Percentiles rank a stretch among this genome's conserved stretches.
These are phyloP conservation scores for Tachina grossa DNA, from an alignment of 2,888 invertebrate species.

Conservation along the genomic window DNA sequence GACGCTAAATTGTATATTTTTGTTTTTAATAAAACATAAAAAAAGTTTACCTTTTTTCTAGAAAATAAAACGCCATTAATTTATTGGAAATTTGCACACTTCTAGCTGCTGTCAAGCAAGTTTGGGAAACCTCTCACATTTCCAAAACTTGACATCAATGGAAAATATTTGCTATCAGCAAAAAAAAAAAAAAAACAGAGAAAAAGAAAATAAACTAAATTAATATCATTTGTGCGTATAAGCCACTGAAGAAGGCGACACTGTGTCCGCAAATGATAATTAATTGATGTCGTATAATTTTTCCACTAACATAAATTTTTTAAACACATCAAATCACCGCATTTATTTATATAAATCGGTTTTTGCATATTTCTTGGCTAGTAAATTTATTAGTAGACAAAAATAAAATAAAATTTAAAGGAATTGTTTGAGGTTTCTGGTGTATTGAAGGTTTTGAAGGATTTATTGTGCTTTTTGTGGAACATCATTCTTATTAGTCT, in stretches of 20 bases:
- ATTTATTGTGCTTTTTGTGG: too few relatives aligned
- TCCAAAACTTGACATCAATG: slow-evolving; percentile 32
- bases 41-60: too few relatives aligned
- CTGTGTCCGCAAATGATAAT: slow-evolving; percentile 69
- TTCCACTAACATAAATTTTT: slow-evolving; percentile 69
- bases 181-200: slow-evolving; percentile 12
- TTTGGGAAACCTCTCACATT: slow-evolving; percentile 51
- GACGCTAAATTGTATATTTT: too few relatives aligned
- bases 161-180: slow-evolving; percentile 21
- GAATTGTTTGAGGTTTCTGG: too few relatives aligned
- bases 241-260: slow-evolving; percentile 72
- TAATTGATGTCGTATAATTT: slow-evolving; percentile 71
- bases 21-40: too few relatives aligned
- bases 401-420: too few relatives aligned
- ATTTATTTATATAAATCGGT: slow-evolving; percentile 63
- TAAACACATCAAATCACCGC: slow-evolving; percentile 68
- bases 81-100: slow-evolving; percentile 32
- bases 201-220: slow-evolving; percentile 42
- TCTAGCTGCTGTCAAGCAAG: background rate
- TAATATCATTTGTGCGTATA: slow-evolving; percentile 64
- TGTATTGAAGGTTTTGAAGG: too few relatives aligned
- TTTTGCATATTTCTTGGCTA: slow-evolving; percentile 33
- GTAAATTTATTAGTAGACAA: slow-evolving; percentile 23
- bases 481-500: too few relatives aligned
- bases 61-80: too few relatives aligned